A percentile compares a stretch with the other conserved stretches of the same genome.
Conservation (phyloP, 2,888 invertebrate species). For the Ommatoiulus sabulosus region DNA sequence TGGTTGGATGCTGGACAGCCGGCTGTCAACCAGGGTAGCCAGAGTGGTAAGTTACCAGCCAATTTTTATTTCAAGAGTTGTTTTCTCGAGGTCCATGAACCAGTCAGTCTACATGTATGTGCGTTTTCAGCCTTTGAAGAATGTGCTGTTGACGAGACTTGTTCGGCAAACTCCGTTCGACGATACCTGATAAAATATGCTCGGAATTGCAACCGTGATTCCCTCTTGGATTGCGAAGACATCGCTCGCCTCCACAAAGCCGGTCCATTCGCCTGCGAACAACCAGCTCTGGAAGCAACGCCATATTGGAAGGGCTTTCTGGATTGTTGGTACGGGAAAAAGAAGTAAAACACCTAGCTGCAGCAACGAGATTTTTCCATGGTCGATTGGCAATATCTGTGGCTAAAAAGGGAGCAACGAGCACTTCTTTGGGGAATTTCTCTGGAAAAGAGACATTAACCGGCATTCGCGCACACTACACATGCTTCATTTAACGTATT, state of each 20-base stretch:
- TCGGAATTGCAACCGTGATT: conserved; percentile 54
- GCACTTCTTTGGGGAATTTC: neutral
- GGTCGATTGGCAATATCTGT: neutral
- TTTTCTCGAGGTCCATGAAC: no score
- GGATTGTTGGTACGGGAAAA: conserved; percentile 51
- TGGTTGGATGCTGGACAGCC: conserved; percentile 57
- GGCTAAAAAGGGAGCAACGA: no score
- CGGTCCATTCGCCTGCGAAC: conserved; percentile 53
- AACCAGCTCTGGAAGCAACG: conserved; percentile 42
- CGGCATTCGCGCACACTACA: neutral
- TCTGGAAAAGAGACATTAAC: neutral
- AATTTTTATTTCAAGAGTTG: no score
- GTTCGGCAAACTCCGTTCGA: conserved; percentile 56
- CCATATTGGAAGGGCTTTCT: conserved; percentile 54
- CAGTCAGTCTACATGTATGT: no score
- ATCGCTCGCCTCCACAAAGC: conserved; percentile 55
- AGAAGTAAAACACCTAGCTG: conserved; percentile 9
- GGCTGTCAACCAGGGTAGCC: conserved; percentile 1
- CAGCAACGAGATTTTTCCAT: neutral
- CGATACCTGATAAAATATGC: conserved; percentile 54
- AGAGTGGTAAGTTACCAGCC: neutral
- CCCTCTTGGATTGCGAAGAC: conserved; percentile 55
- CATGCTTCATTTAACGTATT: neutral
- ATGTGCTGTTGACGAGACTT: conserved; percentile 49
- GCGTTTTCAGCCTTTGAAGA: conserved; percentile 50